phyloP scores from a whole-genome alignment of 2,113 vertebrate genomes.

The Nesogale talazaci region DNA sequence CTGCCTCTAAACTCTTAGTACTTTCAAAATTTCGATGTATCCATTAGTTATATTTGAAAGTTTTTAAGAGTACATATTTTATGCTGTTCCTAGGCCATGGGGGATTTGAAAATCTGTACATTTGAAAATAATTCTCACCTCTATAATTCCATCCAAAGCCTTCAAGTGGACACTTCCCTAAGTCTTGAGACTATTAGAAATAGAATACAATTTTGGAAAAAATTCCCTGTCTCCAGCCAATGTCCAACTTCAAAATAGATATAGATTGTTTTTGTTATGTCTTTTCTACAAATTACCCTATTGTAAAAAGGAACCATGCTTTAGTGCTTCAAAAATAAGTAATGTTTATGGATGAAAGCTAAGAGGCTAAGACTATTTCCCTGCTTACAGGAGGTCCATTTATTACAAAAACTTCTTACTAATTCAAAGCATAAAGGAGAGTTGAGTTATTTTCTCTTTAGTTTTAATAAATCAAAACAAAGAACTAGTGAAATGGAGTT shows the following conservation, averaged over 20 bases:
- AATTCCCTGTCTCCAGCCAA: background rate
- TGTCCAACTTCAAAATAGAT: background rate
- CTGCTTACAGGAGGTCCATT: background rate
- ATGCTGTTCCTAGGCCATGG: background rate
- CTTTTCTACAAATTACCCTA: background rate
- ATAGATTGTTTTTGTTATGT: background rate
- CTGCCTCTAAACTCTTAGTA: background rate
- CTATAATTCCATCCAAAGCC: background rate
- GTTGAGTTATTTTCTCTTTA: background rate
- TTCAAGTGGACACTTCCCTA: background rate
- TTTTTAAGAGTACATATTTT: background rate
- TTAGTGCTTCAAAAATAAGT: background rate
- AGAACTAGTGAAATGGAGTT: no score
- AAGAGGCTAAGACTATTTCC: background rate
- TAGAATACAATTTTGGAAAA: background rate
- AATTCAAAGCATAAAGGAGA: background rate
- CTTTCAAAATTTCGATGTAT: background rate
- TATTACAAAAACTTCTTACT: background rate
- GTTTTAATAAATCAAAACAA: background rate
- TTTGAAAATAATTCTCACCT: background rate
- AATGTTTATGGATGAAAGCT: background rate
- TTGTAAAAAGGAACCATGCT: background rate
- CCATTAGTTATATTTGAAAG: background rate
- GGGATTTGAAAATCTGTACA: background rate
- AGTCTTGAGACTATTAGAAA: background rate